Percentiles rank a stretch among this genome's conserved stretches.
Evolutionary conservation across 2,888 invertebrate genomes (phyloP).

Genomic region (Monoplex corrugatus): DNA sequence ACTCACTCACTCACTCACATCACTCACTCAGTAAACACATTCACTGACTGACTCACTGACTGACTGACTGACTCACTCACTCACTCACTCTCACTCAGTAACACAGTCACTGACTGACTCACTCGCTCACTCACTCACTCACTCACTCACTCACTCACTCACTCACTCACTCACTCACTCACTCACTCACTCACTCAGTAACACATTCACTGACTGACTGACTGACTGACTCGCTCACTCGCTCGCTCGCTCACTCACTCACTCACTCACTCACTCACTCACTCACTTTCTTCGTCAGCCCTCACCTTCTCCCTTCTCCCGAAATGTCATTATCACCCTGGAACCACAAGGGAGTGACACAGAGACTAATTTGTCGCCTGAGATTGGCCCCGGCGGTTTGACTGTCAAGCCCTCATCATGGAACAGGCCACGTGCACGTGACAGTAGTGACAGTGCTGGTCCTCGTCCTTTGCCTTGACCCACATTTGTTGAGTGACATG

Average conservation of each 20-base stretch:
- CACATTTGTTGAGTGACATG: too few species aligned
- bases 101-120: neutral
- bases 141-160: neutral
- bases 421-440: too few species aligned
- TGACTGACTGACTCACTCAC: neutral
- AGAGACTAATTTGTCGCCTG: too few species aligned
- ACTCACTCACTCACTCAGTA: neutral
- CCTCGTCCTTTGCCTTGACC: too few species aligned
- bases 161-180: slow-evolving; percentile 16
- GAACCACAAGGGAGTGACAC: too few species aligned
- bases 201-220: neutral
- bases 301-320: neutral
- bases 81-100: neutral
- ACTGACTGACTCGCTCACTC: neutral
- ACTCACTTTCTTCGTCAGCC: too few species aligned
- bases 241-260: neutral
- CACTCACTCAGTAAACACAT: neutral
- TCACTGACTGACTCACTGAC: neutral
- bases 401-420: too few species aligned
- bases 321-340: too few species aligned
- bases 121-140: neutral
- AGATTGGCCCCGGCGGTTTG: too few species aligned
- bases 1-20: neutral
- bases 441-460: too few species aligned
- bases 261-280: neutral